Evolutionary conservation across 1,140 invertebrate genomes (phyloP), one percentile per base, ranked within the genome.

Genomic region (Coptotermes formosanus): DNA sequence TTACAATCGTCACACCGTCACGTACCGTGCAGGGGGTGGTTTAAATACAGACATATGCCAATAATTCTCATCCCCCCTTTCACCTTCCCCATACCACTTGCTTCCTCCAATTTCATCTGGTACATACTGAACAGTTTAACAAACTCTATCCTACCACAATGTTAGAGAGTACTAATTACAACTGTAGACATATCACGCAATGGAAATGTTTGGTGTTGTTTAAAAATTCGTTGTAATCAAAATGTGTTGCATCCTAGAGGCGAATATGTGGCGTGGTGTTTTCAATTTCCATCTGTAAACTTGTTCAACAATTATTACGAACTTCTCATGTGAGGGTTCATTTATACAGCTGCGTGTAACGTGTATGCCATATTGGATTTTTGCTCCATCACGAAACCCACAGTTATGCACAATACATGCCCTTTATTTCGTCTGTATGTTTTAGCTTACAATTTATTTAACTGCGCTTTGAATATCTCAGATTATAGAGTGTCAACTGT

Each of bases 291-390:
- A 52, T 84, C 83, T 45, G 83, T 84, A 64, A 55, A 84, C 59
- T 84, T 64, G 48, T 84, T 84, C 83, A 84, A 84, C 59, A 84
- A 55, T 84, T 64, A 84, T 32, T 55, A n/a, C 83, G n/a, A 25
- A 52, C 83, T 16, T 25, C 25, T 38, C 52, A 55, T 48, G 83
- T 52, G 83, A 25, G 83, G 55, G 45, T 25, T 45, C 45, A 84
- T n/a, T 25, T n/a, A 84, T 52, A 14, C 30, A 48, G n/a, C n/a
- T 84, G 45, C 55, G 7, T 38, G 25, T 16, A 38, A 2, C 38
- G 4, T 38, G 38, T 38, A 38, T 2, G 38, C 38, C 38, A 38
- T 38, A 38, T 38, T 38, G 38, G 38, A 38, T 38, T 38, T 38
- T 38, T 38, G 38, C 38, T 38, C 38, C 38, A 38, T 38, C 38